Percentiles rank a stretch among this genome's conserved stretches.
Conservation (phyloP, 2,113 vertebrate species). For the Lanius collurio region DNA sequence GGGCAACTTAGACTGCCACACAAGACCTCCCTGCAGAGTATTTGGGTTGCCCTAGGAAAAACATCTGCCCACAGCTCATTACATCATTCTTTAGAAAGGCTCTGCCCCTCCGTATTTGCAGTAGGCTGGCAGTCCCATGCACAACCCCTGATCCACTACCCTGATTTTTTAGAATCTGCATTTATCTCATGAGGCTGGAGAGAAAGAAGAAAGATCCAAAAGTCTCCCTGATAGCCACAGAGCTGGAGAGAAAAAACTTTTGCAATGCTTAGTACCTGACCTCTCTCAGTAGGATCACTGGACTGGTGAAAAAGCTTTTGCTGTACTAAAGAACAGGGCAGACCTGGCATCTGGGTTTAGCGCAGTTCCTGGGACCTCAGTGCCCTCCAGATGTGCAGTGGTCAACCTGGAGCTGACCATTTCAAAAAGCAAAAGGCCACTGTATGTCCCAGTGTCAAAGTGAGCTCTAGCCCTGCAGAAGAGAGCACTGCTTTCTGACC, state of each 20-base stretch:
- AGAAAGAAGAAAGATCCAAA: background rate
- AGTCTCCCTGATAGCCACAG: background rate
- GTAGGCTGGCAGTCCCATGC: background rate
- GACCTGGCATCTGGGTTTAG: accelerated
- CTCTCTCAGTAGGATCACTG: background rate
- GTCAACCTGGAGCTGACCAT: background rate
- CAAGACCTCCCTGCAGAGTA: background rate
- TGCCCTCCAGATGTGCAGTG: background rate
- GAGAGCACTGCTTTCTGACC: background rate
- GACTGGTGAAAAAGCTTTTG: background rate
- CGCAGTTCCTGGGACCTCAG: background rate
- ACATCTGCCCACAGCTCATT: background rate
- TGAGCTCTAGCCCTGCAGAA: background rate
- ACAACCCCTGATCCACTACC: background rate
- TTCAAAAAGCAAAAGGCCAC: background rate
- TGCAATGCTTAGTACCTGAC: background rate
- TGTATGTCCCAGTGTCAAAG: background rate
- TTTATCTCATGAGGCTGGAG: background rate
- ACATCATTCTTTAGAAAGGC: background rate
- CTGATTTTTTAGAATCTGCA: background rate
- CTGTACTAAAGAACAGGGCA: background rate
- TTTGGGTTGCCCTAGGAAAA: background rate
- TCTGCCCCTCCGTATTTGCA: background rate
- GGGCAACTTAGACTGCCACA: background rate
- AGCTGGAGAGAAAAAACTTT: background rate